Conservation (phyloP, 2,113 vertebrate genomes). For the Strix uralensis region DNA sequence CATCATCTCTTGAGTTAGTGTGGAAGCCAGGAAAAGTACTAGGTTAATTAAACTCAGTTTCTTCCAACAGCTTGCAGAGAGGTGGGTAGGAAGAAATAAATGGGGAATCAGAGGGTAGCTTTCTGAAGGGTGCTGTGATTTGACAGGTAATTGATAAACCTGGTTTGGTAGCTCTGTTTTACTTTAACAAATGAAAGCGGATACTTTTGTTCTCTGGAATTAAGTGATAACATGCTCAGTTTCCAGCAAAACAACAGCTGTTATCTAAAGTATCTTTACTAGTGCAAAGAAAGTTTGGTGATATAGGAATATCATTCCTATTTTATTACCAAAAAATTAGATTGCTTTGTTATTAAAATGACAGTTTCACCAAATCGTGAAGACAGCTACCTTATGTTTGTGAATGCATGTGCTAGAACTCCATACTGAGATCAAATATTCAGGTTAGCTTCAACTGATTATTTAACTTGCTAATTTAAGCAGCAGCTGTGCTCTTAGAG, state of each 20-base stretch:
- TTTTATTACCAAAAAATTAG: not conserved
- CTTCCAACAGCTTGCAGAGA: not conserved
- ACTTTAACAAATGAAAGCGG: not conserved
- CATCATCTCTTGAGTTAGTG: not conserved
- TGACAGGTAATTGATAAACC: not conserved
- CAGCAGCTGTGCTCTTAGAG: not conserved
- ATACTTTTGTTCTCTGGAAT: not conserved
- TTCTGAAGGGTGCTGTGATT: not conserved
- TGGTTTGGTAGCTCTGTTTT: not conserved
- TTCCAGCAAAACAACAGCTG: not conserved
- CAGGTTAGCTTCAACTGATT: not conserved
- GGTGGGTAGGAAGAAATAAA: not conserved
- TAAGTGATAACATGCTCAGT: not conserved
- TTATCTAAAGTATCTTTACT: not conserved
- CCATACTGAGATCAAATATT: not conserved
- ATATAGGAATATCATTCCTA: not conserved
- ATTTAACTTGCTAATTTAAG: not conserved
- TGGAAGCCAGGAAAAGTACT: not conserved
- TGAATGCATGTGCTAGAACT: not conserved
- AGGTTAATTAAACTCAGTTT: not conserved
- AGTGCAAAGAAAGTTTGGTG: not conserved
- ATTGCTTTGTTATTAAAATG: not conserved
- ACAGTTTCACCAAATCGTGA: not conserved
- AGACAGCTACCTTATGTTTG: not conserved
- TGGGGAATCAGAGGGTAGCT: not conserved